phyloP scores from a whole-genome alignment of 2,113 vertebrate species.

The Tringa solitaria region DNA sequence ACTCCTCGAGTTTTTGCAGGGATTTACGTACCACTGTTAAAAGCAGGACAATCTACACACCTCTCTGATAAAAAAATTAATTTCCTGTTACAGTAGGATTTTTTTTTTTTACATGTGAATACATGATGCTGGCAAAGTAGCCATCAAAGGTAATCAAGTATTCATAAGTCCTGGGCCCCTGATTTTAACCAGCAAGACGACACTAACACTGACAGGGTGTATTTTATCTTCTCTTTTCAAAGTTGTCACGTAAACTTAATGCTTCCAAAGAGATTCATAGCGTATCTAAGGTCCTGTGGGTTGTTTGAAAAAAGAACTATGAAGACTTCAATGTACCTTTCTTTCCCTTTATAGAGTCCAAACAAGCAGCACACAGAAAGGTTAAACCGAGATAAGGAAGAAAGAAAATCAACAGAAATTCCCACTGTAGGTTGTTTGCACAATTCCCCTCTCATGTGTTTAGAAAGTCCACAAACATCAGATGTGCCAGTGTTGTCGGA shows the following conservation, averaged over 20 bases:
- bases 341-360: background rate
- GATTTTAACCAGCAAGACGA: background rate
- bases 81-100: background rate
- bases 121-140: background rate
- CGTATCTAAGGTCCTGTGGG: background rate
- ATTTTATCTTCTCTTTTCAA: background rate
- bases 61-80: background rate
- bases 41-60: background rate
- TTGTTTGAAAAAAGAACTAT: background rate
- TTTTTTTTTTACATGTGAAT: background rate
- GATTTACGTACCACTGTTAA: background rate
- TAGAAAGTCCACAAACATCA: background rate
- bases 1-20: background rate
- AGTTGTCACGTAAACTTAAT: background rate
- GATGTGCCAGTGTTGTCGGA: background rate
- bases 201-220: background rate
- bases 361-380: background rate
- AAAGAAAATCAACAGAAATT: background rate
- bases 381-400: background rate
- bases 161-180: background rate
- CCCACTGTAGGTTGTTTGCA: background rate
- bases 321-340: background rate
- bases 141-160: background rate
- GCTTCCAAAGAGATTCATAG: background rate
- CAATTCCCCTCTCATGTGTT: background rate